Percentiles rank a stretch among this genome's conserved stretches.
These are phyloP conservation scores for Protophormia terraenovae DNA, from an alignment of 2,888 invertebrate genomes.

Conservation along the genomic window DNA sequence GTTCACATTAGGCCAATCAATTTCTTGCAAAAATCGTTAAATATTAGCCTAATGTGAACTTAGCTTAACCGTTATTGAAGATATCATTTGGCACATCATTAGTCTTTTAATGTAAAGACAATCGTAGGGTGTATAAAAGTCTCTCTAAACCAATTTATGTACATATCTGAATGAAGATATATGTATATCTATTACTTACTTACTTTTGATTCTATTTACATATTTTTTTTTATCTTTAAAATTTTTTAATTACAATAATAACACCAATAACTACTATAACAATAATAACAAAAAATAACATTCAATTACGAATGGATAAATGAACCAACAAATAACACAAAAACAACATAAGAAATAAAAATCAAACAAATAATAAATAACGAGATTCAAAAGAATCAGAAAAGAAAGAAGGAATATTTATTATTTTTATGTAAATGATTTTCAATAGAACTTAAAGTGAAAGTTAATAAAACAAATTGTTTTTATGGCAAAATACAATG, in stretches of 20 bases:
- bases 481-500: neutral
- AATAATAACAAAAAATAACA: neutral
- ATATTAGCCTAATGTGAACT: too few relatives aligned
- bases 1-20: too few relatives aligned
- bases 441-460: conserved; percentile 1
- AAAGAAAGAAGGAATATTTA: conserved; percentile 17
- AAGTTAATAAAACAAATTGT: conserved; percentile 23
- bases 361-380: neutral
- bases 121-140: too few relatives aligned
- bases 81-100: too few relatives aligned
- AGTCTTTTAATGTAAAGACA: too few relatives aligned
- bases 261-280: neutral
- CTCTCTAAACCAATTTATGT: neutral
- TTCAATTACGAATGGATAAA: neutral
- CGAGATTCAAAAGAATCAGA: neutral
- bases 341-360: neutral
- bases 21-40: too few relatives aligned
- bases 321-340: neutral
- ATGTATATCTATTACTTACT: too few relatives aligned
- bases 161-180: too few relatives aligned
- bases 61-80: too few relatives aligned
- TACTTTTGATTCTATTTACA: neutral
- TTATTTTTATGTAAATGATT: conserved; percentile 36
- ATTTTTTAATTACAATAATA: neutral
- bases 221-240: conserved; percentile 5